These are phyloP conservation scores for Lerista edwardsae DNA, from an alignment of 2,797 vertebrate species.

Conservation along the genomic window DNA sequence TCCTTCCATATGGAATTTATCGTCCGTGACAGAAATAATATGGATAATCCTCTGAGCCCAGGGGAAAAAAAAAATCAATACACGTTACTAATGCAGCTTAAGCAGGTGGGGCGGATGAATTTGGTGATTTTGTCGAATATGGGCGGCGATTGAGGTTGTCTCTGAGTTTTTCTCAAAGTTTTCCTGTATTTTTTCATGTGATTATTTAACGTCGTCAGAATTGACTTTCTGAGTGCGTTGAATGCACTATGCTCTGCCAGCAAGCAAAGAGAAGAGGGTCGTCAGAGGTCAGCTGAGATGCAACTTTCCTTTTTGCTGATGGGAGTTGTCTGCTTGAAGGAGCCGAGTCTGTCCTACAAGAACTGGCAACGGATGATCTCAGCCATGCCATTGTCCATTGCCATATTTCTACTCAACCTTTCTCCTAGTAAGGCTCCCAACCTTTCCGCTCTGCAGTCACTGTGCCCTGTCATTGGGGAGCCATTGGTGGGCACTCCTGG, in stretches of 20 bases:
- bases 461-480: no score
- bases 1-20: constrained; percentile 50
- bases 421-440: no score
- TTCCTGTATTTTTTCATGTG: neutral
- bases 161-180: neutral
- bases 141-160: neutral
- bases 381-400: neutral
- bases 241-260: accelerated
- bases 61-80: neutral
- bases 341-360: neutral
- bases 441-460: no score
- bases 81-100: constrained; percentile 15
- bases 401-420: no score
- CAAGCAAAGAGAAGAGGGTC: no score
- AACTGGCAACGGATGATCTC: neutral
- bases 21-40: constrained; percentile 38
- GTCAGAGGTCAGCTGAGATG: neutral
- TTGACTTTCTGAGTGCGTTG: neutral
- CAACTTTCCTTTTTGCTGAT: neutral
- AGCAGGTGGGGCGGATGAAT: neutral
- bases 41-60: constrained; percentile 47
- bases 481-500: no score
- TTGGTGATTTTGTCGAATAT: constrained; percentile 4
- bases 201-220: neutral
- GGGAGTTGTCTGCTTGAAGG: neutral